Evolutionary conservation across 2,797 vertebrate genomes (phyloP).

Genomic region (Chiloscyllium punctatum): DNA sequence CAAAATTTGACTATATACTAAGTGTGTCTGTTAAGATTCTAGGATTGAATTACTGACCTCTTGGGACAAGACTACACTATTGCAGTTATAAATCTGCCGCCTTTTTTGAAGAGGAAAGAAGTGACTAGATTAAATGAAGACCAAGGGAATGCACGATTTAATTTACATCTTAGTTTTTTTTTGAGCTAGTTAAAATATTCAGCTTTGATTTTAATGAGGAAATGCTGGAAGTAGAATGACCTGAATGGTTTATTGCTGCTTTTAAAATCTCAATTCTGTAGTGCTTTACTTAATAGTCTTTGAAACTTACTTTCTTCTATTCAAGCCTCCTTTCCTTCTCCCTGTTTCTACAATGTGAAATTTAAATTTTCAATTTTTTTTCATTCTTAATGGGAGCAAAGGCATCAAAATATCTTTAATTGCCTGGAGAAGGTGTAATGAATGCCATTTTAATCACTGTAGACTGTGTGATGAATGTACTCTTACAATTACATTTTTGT

Average conservation of each 20-base stretch:
- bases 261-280: neutral
- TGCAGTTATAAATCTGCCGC: neutral
- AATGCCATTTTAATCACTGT: neutral
- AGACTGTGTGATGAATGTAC: neutral
- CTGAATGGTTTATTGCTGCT: neutral
- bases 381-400: neutral
- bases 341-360: neutral
- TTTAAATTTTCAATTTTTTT: neutral
- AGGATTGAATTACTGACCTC: neutral
- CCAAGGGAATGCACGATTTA: neutral
- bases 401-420: too few relatives aligned
- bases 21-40: neutral
- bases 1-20: neutral
- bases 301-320: neutral
- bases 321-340: neutral
- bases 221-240: neutral
- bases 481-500: neutral
- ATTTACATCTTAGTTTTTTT: neutral
- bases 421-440: neutral
- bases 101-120: neutral
- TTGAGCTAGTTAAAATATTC: neutral
- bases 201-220: neutral
- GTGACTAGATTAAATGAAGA: neutral
- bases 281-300: neutral
- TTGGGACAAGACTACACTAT: neutral